Percentiles rank a stretch among this genome's conserved stretches.
phyloP scores from a whole-genome alignment of 2,888 invertebrate species.

The Cepaea hortensis region DNA sequence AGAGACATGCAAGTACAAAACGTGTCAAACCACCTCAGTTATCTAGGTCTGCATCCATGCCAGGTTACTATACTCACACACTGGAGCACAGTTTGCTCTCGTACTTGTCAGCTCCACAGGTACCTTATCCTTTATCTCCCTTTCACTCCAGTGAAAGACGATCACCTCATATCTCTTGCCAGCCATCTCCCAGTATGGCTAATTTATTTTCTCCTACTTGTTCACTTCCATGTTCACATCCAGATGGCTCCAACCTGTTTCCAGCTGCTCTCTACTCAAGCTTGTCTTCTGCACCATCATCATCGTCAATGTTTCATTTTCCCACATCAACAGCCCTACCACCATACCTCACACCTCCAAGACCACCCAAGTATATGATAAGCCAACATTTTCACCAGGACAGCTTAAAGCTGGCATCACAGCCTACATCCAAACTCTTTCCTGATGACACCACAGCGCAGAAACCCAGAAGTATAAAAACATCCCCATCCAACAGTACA shows the following conservation, averaged over 20 bases:
- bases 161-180: constrained; percentile 7
- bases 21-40: constrained; percentile 6
- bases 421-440: not conserved
- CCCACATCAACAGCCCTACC: constrained; percentile 13
- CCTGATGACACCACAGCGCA: not conserved
- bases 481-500: not conserved
- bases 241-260: not conserved
- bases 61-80: constrained; percentile 26
- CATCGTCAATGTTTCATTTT: not conserved
- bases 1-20: not conserved
- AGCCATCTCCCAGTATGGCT: not conserved
- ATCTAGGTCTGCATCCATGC: constrained; percentile 37
- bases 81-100: not conserved
- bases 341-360: constrained; percentile 9
- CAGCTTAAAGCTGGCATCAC: not conserved
- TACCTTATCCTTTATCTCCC: not conserved
- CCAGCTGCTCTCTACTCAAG: not conserved
- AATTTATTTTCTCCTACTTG: not conserved
- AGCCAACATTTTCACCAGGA: not conserved
- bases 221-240: not conserved
- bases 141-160: constrained; percentile 5
- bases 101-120: not conserved
- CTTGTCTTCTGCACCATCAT: not conserved
- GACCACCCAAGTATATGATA: not conserved
- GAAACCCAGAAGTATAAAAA: not conserved